Base-by-base conservation (phyloP, 1,140 invertebrate genomes). In the Macrobrachium nipponense region DNA sequence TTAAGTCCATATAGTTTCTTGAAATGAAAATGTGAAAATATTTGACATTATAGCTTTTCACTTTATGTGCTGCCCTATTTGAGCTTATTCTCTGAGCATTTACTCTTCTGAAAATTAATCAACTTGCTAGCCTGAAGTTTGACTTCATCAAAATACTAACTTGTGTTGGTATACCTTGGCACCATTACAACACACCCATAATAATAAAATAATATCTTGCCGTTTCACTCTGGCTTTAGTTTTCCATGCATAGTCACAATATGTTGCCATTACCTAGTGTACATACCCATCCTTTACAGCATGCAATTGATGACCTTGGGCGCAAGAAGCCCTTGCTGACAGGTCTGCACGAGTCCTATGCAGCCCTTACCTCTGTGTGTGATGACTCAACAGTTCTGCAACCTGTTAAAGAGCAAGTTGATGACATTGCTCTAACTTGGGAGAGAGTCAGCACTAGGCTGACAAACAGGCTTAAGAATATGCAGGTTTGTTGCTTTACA, bases 261-360 rank as follows among this genome's bases (percentile, higher is more conserved):
- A 64, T 62, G 15, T 62, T 44, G 61, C 62, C 58, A 17, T 62
- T 66, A 27, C 44, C 43, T 17, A 64, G 78, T 80, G 78, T 66
- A 80, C 61, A 80, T 80, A 80, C 80, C 72, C 61, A 23, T 83
- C 61, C 72, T 79, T 88, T 88, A 81, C 80, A 93, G 92, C 93
- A 94, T 90, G 93, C 93, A 7, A 90, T 94, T 12, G 93, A 94
- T 82, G 93, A 94, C 89, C 94, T 95, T 89, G 93, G 95, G 90
- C 92, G 93, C 20, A 92, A 93, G 90, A 92, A 94, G 86, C 92
- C 93, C 27, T 91, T 93, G 15, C 92, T 93, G 89, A 93, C 94
- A 81, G 93, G 93, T 88, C 92, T 95, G 43, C 92, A 93, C 86
- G 92, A 92, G 72, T 92, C 93, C 85, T 94, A 94, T 89, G 92